Evolutionary conservation across 2,888 invertebrate genomes (phyloP).

Genomic region (Apamea monoglypha): DNA sequence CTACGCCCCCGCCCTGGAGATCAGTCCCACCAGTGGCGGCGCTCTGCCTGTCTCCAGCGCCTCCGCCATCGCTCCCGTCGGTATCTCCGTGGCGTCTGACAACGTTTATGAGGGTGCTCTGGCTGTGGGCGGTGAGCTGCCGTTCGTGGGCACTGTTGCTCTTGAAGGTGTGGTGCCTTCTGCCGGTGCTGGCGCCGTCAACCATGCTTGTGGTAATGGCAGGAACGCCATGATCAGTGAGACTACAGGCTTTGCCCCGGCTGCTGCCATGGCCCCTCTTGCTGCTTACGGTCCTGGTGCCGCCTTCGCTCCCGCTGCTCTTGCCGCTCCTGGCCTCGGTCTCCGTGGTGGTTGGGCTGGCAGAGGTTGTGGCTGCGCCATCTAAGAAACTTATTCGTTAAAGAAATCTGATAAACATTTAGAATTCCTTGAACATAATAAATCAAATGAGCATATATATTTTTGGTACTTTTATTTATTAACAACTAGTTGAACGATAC

Average conservation of each 20-base stretch:
- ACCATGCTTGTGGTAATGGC: constrained; percentile 75
- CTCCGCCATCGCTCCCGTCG: constrained; percentile 28
- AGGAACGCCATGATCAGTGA: constrained; percentile 64
- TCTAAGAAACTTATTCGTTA: no score
- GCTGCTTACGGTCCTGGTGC: constrained; percentile 14
- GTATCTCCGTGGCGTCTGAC: constrained; percentile 57
- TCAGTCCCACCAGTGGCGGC: constrained; percentile 52
- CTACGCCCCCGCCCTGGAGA: constrained; percentile 18
- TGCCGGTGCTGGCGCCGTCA: constrained; percentile 72
- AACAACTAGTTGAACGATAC: no score
- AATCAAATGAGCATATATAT: no score
- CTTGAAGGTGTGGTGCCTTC: constrained; percentile 75
- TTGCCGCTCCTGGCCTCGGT: constrained; percentile 15
- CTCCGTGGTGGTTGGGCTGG: constrained; percentile 7
- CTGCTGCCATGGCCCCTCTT: not conserved
- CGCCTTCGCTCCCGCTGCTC: constrained; percentile 18
- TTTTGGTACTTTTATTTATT: no score
- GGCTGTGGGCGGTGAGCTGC: constrained; percentile 72
- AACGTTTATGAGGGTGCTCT: constrained; percentile 61
- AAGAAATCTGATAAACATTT: no score
- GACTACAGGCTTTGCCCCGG: constrained; percentile 16
- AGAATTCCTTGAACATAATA: no score
- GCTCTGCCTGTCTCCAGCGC: constrained; percentile 45
- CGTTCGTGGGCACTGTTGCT: constrained; percentile 73
- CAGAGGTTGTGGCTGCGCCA: constrained; percentile 15